phyloP scores from a whole-genome alignment of 2,888 invertebrate genomes.

The Nysson spinosus region DNA sequence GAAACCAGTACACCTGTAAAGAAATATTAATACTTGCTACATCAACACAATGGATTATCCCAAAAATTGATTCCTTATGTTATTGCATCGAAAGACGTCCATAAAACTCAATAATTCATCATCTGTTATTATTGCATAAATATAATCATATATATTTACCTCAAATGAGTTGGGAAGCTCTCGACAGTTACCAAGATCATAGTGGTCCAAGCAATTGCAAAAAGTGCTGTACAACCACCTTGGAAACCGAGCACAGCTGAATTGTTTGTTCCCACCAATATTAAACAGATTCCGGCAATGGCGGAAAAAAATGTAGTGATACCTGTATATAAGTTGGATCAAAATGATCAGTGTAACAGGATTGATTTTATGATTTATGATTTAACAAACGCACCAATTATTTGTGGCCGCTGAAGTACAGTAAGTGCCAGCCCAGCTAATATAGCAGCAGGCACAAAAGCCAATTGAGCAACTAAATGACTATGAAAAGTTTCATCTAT shows the following conservation, averaged over 20 bases:
- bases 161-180: conserved; percentile 77
- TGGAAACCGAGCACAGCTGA: conserved; percentile 77
- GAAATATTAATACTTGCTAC: conserved; percentile 5
- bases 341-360: too few species aligned
- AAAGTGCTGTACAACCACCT: conserved; percentile 77
- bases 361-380: too few species aligned
- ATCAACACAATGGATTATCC: neutral
- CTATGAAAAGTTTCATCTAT: conserved; percentile 79
- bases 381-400: too few species aligned
- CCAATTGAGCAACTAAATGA: conserved; percentile 77
- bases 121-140: neutral
- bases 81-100: too few species aligned
- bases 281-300: conserved; percentile 75
- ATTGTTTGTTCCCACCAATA: conserved; percentile 74
- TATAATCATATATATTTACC: conserved; percentile 64
- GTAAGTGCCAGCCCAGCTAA: conserved; percentile 76
- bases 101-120: neutral
- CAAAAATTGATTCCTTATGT: too few species aligned
- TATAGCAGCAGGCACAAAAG: conserved; percentile 77
- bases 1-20: conserved; percentile 76
- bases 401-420: conserved; percentile 75
- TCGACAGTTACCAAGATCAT: conserved; percentile 77
- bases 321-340: conserved; percentile 65
- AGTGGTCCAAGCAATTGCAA: conserved; percentile 78
- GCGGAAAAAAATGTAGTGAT: conserved; percentile 77